phyloP scores from a whole-genome alignment of 2,888 invertebrate species.

The Troglohyphantes excavatus region DNA sequence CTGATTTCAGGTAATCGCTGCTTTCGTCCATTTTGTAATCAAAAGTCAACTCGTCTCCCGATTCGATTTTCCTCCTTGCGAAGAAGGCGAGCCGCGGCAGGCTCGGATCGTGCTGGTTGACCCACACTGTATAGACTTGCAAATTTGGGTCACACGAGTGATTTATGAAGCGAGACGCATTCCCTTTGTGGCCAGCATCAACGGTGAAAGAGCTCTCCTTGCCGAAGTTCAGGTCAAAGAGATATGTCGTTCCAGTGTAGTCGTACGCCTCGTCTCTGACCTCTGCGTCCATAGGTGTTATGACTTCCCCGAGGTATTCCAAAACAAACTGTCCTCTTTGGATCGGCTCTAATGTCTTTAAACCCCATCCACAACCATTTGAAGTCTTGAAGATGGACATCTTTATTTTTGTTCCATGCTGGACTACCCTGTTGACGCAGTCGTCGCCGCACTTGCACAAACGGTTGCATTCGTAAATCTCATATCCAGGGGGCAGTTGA shows the following conservation, averaged over 20 bases:
- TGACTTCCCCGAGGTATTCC: conserved; percentile 83
- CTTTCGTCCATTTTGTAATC: conserved; percentile 87
- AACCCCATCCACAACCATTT: conserved; percentile 91
- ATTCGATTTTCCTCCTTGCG: conserved; percentile 89
- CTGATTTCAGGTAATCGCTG: not conserved
- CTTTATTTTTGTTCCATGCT: conserved; percentile 85
- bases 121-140: conserved; percentile 95
- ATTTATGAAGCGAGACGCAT: conserved; percentile 89
- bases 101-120: conserved; percentile 93
- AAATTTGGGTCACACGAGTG: conserved; percentile 92
- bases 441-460: conserved; percentile 92
- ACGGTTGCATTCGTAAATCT: conserved; percentile 93
- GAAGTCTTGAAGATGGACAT: conserved; percentile 82
- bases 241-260: conserved; percentile 92
- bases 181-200: conserved; percentile 94
- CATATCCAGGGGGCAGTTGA: conserved; percentile 83
- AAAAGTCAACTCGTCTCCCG: conserved; percentile 94
- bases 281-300: conserved; percentile 95
- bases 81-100: conserved; percentile 94
- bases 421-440: conserved; percentile 92
- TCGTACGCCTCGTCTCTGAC: conserved; percentile 91
- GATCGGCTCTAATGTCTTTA: conserved; percentile 88
- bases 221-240: conserved; percentile 97
- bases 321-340: conserved; percentile 91
- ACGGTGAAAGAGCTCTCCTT: conserved; percentile 89